Conservation (phyloP, 30 jellyfish, hydroid and myxozoan species). For the Catostylus mosaicus region DNA sequence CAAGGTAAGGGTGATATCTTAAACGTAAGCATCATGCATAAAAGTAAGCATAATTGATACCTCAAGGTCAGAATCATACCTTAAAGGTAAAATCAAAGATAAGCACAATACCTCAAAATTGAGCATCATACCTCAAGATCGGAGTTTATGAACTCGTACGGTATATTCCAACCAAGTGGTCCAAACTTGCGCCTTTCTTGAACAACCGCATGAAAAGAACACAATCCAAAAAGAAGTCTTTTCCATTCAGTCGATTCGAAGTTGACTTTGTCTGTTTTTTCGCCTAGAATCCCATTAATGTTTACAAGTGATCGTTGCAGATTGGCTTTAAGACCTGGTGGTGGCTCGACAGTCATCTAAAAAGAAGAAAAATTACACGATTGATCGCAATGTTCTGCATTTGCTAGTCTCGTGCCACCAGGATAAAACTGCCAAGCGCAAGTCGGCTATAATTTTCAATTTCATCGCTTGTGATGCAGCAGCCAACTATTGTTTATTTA, state of each 20-base stretch:
- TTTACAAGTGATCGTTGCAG: constrained; percentile 65
- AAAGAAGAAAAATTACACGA: neutral
- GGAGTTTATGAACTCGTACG: constrained; percentile 77
- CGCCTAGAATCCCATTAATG: constrained; percentile 64
- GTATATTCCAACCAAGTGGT: constrained; percentile 88
- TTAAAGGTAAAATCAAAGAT: too few species aligned
- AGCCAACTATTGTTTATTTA: too few species aligned
- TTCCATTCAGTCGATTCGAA: constrained; percentile 70
- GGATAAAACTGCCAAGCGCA: too few species aligned
- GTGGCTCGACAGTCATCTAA: constrained; percentile 85
- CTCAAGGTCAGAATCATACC: too few species aligned
- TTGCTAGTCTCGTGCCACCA: too few species aligned
- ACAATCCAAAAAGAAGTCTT: constrained; percentile 62
- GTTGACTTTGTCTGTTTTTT: constrained; percentile 42
- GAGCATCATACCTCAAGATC: constrained; percentile 84
- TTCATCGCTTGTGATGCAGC: too few species aligned
- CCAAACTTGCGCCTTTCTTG: constrained; percentile 85
- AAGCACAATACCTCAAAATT: too few species aligned
- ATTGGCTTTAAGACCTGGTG: constrained; percentile 79
- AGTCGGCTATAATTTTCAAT: too few species aligned
- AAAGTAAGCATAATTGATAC: too few species aligned
- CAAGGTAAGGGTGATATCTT: too few species aligned
- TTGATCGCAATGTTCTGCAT: too few species aligned
- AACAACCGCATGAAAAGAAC: constrained; percentile 83
- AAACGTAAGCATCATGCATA: too few species aligned